phyloP scores from a whole-genome alignment of 2,797 vertebrate genomes.

The Cossypha niveicapilla region DNA sequence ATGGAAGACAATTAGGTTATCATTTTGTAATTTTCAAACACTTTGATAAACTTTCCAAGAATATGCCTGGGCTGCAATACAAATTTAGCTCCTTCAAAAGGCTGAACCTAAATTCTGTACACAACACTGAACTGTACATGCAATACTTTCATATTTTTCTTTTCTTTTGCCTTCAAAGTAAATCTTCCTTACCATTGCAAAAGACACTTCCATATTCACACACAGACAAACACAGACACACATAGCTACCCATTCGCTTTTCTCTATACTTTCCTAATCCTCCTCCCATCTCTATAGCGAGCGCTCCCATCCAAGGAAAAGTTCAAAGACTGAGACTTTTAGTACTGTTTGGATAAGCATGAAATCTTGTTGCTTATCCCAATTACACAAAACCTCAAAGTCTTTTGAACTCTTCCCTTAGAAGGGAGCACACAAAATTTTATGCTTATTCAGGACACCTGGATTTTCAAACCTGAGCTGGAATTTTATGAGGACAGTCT shows the following conservation, averaged over 20 bases:
- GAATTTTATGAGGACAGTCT: conserved; percentile 15
- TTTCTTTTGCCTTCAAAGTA: not conserved
- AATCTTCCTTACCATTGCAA: not conserved
- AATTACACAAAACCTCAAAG: not conserved
- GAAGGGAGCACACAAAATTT: conserved; percentile 6
- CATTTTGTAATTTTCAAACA: not conserved
- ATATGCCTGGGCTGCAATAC: not conserved
- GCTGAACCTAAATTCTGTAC: not conserved
- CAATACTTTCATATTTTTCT: not conserved
- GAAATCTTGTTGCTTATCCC: conserved; percentile 49
- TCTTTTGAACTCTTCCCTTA: conserved; percentile 50
- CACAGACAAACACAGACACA: not conserved
- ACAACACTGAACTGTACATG: not conserved
- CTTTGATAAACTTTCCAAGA: not conserved
- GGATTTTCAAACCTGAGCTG: conserved; percentile 25
- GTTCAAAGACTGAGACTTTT: conserved; percentile 45
- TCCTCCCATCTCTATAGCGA: not conserved
- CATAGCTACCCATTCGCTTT: not conserved
- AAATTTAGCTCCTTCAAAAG: not conserved
- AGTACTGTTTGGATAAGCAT: conserved; percentile 16
- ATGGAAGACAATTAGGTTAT: not conserved
- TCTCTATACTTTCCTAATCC: not conserved
- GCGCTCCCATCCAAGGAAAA: not conserved
- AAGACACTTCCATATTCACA: not conserved
- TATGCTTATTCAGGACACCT: conserved; percentile 26